Percentiles rank a stretch among this genome's conserved stretches.
Evolutionary conservation across 2,888 invertebrate species (phyloP).

Genomic region (Ennomos erosarius): DNA sequence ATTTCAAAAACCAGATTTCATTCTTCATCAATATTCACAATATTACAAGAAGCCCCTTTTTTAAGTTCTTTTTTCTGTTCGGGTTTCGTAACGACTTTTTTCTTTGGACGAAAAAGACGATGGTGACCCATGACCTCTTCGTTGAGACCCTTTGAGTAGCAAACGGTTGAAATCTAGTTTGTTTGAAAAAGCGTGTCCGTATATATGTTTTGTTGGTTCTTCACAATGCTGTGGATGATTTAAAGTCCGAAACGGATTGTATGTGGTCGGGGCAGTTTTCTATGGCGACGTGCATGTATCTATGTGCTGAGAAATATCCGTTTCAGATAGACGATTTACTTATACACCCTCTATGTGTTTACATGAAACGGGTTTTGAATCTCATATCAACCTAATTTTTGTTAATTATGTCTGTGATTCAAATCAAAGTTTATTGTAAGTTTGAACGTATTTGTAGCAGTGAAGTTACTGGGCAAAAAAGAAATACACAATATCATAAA

Average conservation of each 20-base stretch:
- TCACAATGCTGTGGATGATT: constrained; percentile 61
- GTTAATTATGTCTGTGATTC: too few species aligned
- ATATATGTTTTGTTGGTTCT: constrained; percentile 55
- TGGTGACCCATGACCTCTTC: constrained; percentile 76
- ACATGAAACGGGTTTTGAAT: constrained; percentile 1
- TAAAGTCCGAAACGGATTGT: constrained; percentile 61
- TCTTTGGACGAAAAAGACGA: constrained; percentile 75
- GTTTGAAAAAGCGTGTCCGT: constrained; percentile 74
- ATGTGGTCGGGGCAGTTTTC: constrained; percentile 62
- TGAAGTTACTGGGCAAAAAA: neutral
- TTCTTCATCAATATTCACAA: constrained; percentile 86
- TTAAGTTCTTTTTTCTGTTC: constrained; percentile 66
- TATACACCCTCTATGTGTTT: neutral
- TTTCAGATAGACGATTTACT: constrained; percentile 19
- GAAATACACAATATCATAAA: neutral
- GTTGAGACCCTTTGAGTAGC: constrained; percentile 62
- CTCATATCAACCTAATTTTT: too few species aligned
- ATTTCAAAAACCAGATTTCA: constrained; percentile 80
- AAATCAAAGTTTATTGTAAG: too few species aligned
- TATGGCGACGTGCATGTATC: constrained; percentile 10
- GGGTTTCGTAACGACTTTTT: constrained; percentile 80
- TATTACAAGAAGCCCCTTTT: constrained; percentile 82
- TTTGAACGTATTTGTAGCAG: too few species aligned
- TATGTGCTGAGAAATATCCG: constrained; percentile 30
- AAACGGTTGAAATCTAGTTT: constrained; percentile 79